phyloP scores from a whole-genome alignment of 1,140 invertebrate genomes.

The Heliconius himera region DNA sequence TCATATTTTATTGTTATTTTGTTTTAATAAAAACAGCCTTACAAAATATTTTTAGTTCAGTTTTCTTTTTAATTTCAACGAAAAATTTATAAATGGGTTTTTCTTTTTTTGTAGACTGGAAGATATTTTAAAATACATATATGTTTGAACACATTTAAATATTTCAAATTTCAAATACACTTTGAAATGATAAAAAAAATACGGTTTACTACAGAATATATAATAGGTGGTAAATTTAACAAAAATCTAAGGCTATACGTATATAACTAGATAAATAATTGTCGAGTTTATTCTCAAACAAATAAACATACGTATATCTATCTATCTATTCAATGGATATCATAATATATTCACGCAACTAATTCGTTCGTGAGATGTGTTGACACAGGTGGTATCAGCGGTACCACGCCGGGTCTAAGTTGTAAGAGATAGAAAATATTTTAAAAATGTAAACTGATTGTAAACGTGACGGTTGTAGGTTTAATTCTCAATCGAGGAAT shows the following conservation, averaged over 20 bases:
- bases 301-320: background rate
- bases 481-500: background rate
- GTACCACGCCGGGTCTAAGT: slow-evolving; percentile 2
- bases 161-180: too few relatives aligned
- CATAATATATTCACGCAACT: slow-evolving; percentile 20
- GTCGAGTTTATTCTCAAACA: slow-evolving; percentile 16
- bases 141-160: too few relatives aligned
- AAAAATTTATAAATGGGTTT: too few relatives aligned
- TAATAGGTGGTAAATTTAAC: background rate
- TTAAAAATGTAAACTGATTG: too few relatives aligned
- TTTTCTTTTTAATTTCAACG: too few relatives aligned
- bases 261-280: slow-evolving; percentile 25
- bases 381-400: slow-evolving; percentile 37
- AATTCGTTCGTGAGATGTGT: slow-evolving; percentile 33
- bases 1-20: too few relatives aligned
- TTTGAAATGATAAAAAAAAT: too few relatives aligned
- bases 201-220: background rate
- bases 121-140: too few relatives aligned
- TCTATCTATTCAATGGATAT: slow-evolving; percentile 15
- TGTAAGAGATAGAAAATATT: background rate
- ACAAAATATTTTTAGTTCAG: too few relatives aligned
- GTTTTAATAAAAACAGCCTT: too few relatives aligned
- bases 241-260: slow-evolving; percentile 8
- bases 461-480: too few relatives aligned
- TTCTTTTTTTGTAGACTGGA: too few relatives aligned